Evolutionary conservation across 2,888 invertebrate species (phyloP), one percentile per base, ranked within the genome.

Genomic region (Polydrusus cervinus): DNA sequence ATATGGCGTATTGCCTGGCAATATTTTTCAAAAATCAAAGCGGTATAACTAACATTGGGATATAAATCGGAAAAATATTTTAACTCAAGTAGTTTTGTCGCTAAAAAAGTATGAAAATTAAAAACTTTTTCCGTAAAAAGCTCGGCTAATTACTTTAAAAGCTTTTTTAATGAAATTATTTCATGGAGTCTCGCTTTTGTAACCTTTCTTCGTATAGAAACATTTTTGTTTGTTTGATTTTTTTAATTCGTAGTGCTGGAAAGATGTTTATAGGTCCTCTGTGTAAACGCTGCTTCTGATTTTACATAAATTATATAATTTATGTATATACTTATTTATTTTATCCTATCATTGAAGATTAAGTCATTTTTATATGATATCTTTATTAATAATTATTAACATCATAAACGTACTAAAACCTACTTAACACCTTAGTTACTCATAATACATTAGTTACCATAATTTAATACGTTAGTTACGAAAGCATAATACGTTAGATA

Each of bases 41-140:
- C 6, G 0, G 34, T 25, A 30, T 7, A 30, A 30, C 3, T 30
- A n/a, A 34, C 30, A n/a, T 25, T 13, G n/a, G 8, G 16, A 40
- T 38, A 47, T 62, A 45, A 69, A 61, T 69, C 30, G 49, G 16
- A 34, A 18, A 69, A 69, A 61, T 69, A 45, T 55, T 40, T 16
- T 55, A 57, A n/a, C 11, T 30, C 14, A 69, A 69, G 47, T 61
- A 69, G 69, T 69, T 61, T 69, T 68, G 69, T 61, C 60, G 47
- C 60, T 69, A 38, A n/a, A 38, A 40, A 49, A 69, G 60, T 49
- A 18, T 47, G n/a, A 47, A 61, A 60, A 69, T 62, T 64, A 64
- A 64, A 64, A 64, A 30, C 49, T 30, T 49, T 62, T 62, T 64
- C 14, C 57, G 10, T 64, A 9, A 47, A 57, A 68, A 68, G 30